phyloP scores from a whole-genome alignment of 2,888 invertebrate species.

The Luperina nickerlii region DNA sequence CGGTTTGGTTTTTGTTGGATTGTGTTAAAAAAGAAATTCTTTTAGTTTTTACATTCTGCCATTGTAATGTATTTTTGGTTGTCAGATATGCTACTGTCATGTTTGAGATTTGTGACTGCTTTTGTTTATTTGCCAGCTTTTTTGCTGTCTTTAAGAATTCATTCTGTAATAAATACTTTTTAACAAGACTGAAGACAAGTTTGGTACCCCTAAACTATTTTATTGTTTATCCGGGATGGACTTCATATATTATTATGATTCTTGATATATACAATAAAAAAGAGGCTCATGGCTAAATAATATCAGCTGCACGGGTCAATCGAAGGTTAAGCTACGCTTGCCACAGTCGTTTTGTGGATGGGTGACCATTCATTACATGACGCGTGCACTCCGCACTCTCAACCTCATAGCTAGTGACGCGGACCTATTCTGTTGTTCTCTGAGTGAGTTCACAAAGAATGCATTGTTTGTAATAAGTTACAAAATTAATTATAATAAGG shows the following conservation, averaged over 20 bases:
- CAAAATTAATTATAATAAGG: too few relatives aligned
- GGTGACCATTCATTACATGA: too few relatives aligned
- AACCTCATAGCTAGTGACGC: too few relatives aligned
- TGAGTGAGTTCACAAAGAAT: too few relatives aligned
- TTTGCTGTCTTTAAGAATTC: neutral
- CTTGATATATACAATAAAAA: neutral
- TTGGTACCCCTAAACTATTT: neutral
- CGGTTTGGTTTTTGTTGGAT: conserved; percentile 20
- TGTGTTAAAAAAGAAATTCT: neutral
- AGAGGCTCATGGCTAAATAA: too few relatives aligned
- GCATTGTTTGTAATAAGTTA: too few relatives aligned
- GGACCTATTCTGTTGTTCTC: too few relatives aligned
- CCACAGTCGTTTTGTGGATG: too few relatives aligned
- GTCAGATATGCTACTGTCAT: conserved; percentile 54
- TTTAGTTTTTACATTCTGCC: conserved; percentile 56
- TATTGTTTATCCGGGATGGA: neutral
- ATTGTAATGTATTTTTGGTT: conserved; percentile 33
- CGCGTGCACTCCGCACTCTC: too few relatives aligned
- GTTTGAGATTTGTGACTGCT: conserved; percentile 22
- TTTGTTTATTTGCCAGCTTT: conserved; percentile 59
- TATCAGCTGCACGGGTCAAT: too few relatives aligned
- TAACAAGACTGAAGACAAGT: neutral
- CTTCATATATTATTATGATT: neutral
- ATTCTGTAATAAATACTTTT: conserved; percentile 8
- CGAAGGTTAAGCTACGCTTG: too few relatives aligned